A percentile compares a stretch with the other conserved stretches of the same genome.
phyloP scores from a whole-genome alignment of 64 coral and sea anemone genomes.

The Porites lutea region DNA sequence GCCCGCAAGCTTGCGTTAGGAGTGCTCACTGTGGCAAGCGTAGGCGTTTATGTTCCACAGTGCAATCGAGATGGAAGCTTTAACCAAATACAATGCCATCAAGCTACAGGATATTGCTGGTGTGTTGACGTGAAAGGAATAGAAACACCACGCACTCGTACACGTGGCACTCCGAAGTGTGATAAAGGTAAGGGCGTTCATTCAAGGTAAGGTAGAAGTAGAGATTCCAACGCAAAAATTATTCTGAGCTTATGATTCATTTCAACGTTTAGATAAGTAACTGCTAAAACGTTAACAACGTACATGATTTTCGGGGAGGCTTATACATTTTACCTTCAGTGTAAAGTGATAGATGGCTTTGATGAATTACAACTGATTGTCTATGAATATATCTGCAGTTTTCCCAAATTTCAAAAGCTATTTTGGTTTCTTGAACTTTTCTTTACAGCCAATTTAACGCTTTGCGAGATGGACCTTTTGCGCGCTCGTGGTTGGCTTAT shows the following conservation, averaged over 20 bases:
- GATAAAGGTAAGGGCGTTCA: conserved; percentile 11
- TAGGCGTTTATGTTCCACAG: conserved; percentile 59
- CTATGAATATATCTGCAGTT: too few relatives aligned
- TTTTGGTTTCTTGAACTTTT: too few relatives aligned
- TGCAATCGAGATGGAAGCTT: conserved; percentile 48
- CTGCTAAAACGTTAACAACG: too few relatives aligned
- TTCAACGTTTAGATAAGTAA: too few relatives aligned
- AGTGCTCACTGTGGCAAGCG: background rate
- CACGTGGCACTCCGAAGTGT: conserved; percentile 25
- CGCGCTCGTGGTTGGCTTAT: conserved; percentile 36
- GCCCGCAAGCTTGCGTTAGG: conserved; percentile 29
- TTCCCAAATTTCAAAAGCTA: too few relatives aligned
- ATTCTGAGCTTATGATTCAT: too few relatives aligned
- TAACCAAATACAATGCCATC: conserved; percentile 49
- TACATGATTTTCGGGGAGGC: too few relatives aligned
- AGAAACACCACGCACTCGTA: conserved; percentile 35
- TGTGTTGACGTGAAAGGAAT: conserved; percentile 54
- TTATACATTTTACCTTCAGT: too few relatives aligned
- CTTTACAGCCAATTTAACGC: conserved; percentile 7
- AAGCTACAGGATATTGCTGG: conserved; percentile 63
- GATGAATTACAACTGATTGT: too few relatives aligned
- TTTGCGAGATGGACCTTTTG: conserved; percentile 17
- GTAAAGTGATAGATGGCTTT: too few relatives aligned
- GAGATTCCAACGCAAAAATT: background rate
- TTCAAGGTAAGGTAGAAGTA: background rate